Percentiles rank a stretch among this genome's conserved stretches.
Conservation (phyloP, 2,113 vertebrate species). For the Odocoileus hemionus region DNA sequence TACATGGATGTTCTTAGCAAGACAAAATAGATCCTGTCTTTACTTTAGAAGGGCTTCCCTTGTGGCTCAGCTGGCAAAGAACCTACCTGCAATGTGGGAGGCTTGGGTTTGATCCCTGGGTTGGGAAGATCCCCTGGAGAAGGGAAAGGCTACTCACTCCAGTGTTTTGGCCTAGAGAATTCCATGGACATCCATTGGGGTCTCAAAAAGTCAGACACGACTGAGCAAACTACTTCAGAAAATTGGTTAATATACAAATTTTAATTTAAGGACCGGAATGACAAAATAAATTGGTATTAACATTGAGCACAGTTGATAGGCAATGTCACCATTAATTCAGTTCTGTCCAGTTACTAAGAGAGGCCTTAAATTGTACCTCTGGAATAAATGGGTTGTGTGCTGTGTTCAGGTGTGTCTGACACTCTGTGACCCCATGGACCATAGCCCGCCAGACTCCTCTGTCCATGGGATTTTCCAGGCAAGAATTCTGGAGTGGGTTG, state of each 20-base stretch:
- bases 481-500: background rate
- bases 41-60: background rate
- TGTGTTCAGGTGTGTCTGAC: background rate
- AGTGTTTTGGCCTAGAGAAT: background rate
- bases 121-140: background rate
- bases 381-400: background rate
- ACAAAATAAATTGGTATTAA: background rate
- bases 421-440: background rate
- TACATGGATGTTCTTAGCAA: background rate
- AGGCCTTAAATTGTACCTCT: background rate
- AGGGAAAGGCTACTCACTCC: background rate
- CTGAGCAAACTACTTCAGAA: background rate
- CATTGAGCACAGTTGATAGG: background rate
- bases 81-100: background rate
- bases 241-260: background rate
- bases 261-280: background rate
- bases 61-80: background rate
- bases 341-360: background rate
- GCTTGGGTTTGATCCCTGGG: background rate
- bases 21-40: background rate
- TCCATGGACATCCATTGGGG: background rate
- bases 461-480: background rate
- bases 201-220: background rate
- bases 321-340: background rate
- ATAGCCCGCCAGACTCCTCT: background rate